Conservation (phyloP, 2,888 invertebrate species). For the Colostygia pectinataria region DNA sequence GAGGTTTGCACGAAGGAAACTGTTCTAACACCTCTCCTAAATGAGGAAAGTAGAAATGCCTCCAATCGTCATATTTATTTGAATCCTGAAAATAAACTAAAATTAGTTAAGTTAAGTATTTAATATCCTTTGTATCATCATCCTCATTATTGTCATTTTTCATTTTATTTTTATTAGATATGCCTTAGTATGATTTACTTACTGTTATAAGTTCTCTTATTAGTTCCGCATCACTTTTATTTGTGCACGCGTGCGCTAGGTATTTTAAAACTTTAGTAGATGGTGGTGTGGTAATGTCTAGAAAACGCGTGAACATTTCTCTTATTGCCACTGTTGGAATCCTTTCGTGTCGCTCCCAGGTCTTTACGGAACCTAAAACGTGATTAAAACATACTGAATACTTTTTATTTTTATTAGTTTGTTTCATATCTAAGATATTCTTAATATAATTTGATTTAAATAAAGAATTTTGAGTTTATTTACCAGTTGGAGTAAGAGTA, state of each 20-base stretch:
- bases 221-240: slow-evolving; percentile 87
- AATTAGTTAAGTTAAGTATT: no score
- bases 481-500: slow-evolving; percentile 92
- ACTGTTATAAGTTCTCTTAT: slow-evolving; percentile 89
- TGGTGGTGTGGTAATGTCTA: slow-evolving; percentile 96
- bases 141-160: no score
- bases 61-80: slow-evolving; percentile 96
- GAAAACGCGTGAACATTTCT: slow-evolving; percentile 89
- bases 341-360: slow-evolving; percentile 93
- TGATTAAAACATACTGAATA: background rate
- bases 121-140: no score
- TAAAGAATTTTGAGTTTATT: slow-evolving; percentile 12
- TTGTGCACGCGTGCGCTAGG: slow-evolving; percentile 89
- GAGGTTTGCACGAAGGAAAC: slow-evolving; percentile 93
- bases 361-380: slow-evolving; percentile 88
- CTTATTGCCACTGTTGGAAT: slow-evolving; percentile 89
- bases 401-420: background rate
- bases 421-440: no score
- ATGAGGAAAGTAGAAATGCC: slow-evolving; percentile 92
- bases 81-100: slow-evolving; percentile 84
- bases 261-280: slow-evolving; percentile 92
- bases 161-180: no score
- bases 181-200: slow-evolving; percentile 39
- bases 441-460: no score
- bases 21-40: slow-evolving; percentile 93